A percentile compares a stretch with the other conserved stretches of the same genome.
phyloP scores from a whole-genome alignment of 2,888 invertebrate genomes.

The Yponomeuta evonymella region DNA sequence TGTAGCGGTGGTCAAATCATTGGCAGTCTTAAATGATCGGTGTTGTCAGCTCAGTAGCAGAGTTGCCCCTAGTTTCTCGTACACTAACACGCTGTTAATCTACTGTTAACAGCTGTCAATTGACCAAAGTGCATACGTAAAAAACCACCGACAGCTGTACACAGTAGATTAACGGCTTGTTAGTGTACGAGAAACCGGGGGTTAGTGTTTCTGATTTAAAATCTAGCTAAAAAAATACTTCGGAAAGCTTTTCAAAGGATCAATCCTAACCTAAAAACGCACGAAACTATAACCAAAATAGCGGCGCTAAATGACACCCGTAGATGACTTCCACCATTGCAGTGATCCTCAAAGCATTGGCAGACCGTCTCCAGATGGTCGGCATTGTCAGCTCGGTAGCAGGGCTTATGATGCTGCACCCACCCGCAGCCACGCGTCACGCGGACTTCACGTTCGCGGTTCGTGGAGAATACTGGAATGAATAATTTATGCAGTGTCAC shows the following conservation, averaged over 20 bases:
- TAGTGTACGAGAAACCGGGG: neutral
- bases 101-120: too few relatives aligned
- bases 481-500: neutral
- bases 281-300: neutral
- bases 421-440: slow-evolving; percentile 83
- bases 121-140: too few relatives aligned
- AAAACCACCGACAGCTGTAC: too few relatives aligned
- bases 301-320: neutral
- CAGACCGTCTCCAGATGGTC: slow-evolving; percentile 79
- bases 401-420: slow-evolving; percentile 60
- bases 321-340: slow-evolving; percentile 59
- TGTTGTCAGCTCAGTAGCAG: neutral
- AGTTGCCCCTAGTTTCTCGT: too few relatives aligned
- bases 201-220: neutral
- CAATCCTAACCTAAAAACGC: neutral
- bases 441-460: slow-evolving; percentile 56
- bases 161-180: too few relatives aligned
- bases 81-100: too few relatives aligned
- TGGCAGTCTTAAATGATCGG: neutral
- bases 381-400: slow-evolving; percentile 76
- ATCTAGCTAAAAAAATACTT: neutral
- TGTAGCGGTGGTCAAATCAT: neutral
- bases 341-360: slow-evolving; percentile 78
- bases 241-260: neutral
- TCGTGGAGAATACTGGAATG: slow-evolving; percentile 52